Base-by-base conservation (phyloP, 2,888 invertebrate species). In the Hecatera dysodea region DNA sequence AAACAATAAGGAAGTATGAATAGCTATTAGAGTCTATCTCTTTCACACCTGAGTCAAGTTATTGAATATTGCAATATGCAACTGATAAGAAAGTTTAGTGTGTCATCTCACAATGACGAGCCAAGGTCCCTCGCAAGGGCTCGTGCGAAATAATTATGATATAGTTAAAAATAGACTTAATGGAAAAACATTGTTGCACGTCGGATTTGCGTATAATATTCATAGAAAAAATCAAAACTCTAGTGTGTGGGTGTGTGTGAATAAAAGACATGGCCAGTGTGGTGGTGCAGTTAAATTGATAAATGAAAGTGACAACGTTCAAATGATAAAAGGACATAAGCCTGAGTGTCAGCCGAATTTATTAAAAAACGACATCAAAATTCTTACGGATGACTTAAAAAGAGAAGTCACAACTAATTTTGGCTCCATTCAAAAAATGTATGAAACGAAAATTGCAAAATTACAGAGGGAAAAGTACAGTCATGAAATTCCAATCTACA, bases 371-470 rank as follows among this genome's bases (percentile, higher is more conserved):
- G n/a, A n/a, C n/a, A n/a, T n/a, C n/a, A n/a, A n/a, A n/a, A n/a
- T n/a, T n/a, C n/a, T n/a, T n/a, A n/a, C n/a, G n/a, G n/a, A n/a
- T n/a, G n/a, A n/a, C n/a, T n/a, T n/a, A n/a, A n/a, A n/a, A n/a
- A n/a, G n/a, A 29, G 29, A 29, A 29, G 29, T 29, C 29, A 29
- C 29, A 29, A 29, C 29, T 29, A 29, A 29, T 6, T 29, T 44
- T 44, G 44, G 44, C 44, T 44, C 44, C 44, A 59, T 59, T 44
- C 11, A 27, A 42, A 42, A 59, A 59, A 67, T 62, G 39, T 68
- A 63, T 57, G 56, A 69, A 69, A 57, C 63, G 57, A 68, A 68
- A 68, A 63, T 68, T 63, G 68, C 62, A 42, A 56, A 69, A 57
- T 64, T 69, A 63, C 68, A 63, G 63, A 63, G 50, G 1, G 44